Percentiles rank a stretch among this genome's conserved stretches.
These are phyloP conservation scores for Melitaea cinxia DNA, from an alignment of 1,140 invertebrate species.

Conservation along the genomic window DNA sequence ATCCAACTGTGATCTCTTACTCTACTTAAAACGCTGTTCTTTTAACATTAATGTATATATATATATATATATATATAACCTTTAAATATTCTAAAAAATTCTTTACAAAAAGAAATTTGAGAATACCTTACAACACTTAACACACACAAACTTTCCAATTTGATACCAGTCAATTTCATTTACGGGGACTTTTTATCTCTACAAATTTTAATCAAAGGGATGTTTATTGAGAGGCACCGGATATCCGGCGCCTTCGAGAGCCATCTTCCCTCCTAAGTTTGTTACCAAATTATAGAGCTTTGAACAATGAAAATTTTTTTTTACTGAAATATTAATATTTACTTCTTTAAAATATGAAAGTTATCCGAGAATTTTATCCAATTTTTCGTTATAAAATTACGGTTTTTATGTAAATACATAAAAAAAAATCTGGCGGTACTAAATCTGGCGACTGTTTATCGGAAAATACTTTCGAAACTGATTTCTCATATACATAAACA, in stretches of 20 bases:
- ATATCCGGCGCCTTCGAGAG: constrained; percentile 44
- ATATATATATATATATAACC: too few species aligned
- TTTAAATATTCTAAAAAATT: too few species aligned
- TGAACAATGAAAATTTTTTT: constrained; percentile 26
- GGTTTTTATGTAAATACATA: background rate
- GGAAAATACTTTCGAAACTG: too few species aligned
- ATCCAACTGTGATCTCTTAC: too few species aligned
- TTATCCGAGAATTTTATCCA: background rate
- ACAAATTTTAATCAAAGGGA: background rate
- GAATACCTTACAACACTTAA: too few species aligned
- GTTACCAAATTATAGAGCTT: constrained; percentile 48
- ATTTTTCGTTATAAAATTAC: background rate
- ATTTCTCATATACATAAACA: too few species aligned
- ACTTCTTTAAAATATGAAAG: background rate
- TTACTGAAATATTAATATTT: background rate
- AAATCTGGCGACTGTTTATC: too few species aligned
- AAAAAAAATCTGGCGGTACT: too few species aligned
- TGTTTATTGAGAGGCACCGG: constrained; percentile 35
- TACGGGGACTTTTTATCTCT: background rate
- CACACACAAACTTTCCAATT: too few species aligned
- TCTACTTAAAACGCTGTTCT: too few species aligned
- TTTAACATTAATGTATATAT: too few species aligned
- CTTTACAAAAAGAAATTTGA: too few species aligned
- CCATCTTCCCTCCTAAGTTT: constrained; percentile 34
- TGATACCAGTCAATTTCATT: background rate